Conservation (phyloP, 2,113 vertebrate species). For the Redunca redunca region DNA sequence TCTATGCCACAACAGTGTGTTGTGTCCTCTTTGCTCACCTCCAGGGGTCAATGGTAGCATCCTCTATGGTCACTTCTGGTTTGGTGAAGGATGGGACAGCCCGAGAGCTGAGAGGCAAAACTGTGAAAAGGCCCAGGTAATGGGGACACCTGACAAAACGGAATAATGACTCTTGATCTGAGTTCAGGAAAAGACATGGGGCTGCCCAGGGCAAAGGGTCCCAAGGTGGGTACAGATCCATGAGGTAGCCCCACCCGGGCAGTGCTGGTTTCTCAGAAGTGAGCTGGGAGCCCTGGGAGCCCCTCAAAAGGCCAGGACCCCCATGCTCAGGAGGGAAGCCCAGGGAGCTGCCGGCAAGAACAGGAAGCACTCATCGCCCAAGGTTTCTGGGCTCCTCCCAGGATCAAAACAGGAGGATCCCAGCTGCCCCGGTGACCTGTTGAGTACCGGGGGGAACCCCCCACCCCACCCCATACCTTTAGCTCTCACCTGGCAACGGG, state of each 20-base stretch:
- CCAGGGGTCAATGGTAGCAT: background rate
- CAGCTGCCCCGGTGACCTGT: background rate
- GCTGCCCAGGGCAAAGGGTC: background rate
- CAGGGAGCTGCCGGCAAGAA: background rate
- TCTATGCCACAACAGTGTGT: fast-evolving
- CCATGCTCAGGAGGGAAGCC: background rate
- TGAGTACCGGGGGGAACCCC: background rate
- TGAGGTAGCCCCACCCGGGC: background rate
- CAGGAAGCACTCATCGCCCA: background rate
- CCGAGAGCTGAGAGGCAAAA: background rate
- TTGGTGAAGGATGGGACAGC: background rate
- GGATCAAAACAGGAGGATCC: background rate
- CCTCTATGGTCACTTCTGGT: background rate
- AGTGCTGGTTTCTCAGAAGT: background rate
- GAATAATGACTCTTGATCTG: background rate
- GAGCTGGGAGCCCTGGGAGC: background rate
- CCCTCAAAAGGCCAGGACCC: background rate
- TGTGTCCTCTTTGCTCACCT: background rate
- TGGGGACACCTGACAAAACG: too few relatives aligned
- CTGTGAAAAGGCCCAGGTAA: background rate
- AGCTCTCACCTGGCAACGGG: background rate
- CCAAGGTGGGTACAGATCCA: background rate
- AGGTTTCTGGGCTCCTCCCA: background rate
- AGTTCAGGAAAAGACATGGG: background rate
- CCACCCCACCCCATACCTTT: background rate